Percentiles rank a stretch among this genome's conserved stretches.
phyloP scores from a whole-genome alignment of 23 tunicate genomes.

The Aplidium turbinatum region DNA sequence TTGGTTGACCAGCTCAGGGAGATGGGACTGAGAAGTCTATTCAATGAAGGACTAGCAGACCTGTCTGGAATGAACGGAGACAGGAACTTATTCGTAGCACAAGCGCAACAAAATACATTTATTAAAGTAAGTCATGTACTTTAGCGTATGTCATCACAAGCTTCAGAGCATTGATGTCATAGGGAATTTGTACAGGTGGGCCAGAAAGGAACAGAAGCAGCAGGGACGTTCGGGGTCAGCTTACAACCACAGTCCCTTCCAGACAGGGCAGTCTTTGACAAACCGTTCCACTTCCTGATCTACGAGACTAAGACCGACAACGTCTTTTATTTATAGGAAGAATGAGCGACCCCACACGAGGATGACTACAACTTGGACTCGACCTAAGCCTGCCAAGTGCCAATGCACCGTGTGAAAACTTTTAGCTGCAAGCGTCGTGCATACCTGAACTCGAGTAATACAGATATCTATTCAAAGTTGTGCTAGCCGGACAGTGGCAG shows the following conservation, averaged over 20 bases:
- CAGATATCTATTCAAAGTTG: too few relatives aligned
- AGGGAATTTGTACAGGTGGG: too few relatives aligned
- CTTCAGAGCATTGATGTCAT: background rate
- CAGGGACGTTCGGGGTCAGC: constrained; percentile 25
- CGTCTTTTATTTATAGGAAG: constrained; percentile 53
- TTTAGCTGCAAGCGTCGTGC: too few relatives aligned
- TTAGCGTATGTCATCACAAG: background rate
- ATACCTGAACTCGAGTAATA: too few relatives aligned
- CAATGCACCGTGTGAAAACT: too few relatives aligned
- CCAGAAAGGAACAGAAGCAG: constrained; percentile 47
- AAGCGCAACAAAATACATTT: constrained; percentile 38
- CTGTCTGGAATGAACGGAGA: constrained; percentile 20
- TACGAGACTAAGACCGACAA: constrained; percentile 43
- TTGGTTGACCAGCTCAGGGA: constrained; percentile 6
- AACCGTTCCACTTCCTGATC: constrained; percentile 47
- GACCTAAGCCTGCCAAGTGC: too few relatives aligned
- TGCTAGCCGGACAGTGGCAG: too few relatives aligned
- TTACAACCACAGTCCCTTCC: background rate
- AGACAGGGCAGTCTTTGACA: background rate
- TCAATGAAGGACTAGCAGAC: constrained; percentile 18
- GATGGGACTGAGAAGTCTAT: constrained; percentile 23
- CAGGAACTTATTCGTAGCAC: constrained; percentile 11
- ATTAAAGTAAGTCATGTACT: constrained; percentile 15
- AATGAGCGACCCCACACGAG: constrained; percentile 31
- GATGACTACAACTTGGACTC: too few relatives aligned